Evolutionary conservation across 1,140 invertebrate genomes (phyloP), one percentile per base, ranked within the genome.

Genomic region (Fopius arisanus): DNA sequence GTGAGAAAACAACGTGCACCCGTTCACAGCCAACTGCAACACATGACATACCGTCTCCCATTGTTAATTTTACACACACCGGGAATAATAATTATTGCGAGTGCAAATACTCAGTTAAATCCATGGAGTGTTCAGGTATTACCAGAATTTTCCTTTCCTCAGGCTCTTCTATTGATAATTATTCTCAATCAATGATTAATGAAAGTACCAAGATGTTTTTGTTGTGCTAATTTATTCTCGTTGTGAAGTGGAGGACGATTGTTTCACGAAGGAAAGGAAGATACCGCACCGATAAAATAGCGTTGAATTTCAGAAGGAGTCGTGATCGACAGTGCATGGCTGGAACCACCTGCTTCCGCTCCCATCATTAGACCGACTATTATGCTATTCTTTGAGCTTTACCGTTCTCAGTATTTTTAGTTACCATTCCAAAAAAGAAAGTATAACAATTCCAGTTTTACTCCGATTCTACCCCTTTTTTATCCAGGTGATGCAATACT

Each of bases 261-360:
- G 21, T 63, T 59, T 71, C 14, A 71, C 59, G 23, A 63, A 54
- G 43, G 16, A 51, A 26, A 29, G 43, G 54, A 41, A 72, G 31
- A 72, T 65, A 33, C 41, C 43, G 31, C 62, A 40, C 41, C 43
- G 72, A 7, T 67, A 69, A 19, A 54, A 63, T 66, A 33, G 72
- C 62, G 71, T 29, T 77, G 78, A 81, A 78, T 76, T 77, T 80
- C 72, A 73, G 75, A 67, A 81, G 79, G 72, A 63, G 68, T 67
- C 73, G 76, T 79, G 80, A 75, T 77, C 82, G 82, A 28, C 81
- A 76, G 82, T 84, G 84, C 84, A 78, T 85, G 79, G 79, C 84
- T 83, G 84, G 82, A 86, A 86, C 84, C 84, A 85, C 79, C 81
- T 82, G 83, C 78, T 84, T 86, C 84, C 84, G 83, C 80, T 80